Conservation (phyloP, 2,797 vertebrate species). For the Anabas testudineus region DNA sequence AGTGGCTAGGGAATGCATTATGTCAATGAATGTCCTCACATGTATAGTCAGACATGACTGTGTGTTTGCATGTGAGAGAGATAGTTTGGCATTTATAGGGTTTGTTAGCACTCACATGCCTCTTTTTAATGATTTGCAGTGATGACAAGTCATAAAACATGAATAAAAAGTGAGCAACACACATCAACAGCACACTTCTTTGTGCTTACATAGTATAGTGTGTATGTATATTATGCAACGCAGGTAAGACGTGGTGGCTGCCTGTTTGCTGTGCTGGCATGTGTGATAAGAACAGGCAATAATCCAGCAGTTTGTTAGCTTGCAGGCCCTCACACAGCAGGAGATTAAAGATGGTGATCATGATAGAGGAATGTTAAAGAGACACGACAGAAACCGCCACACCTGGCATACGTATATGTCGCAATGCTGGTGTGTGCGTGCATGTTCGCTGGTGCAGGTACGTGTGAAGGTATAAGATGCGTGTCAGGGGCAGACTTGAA, state of each 20-base stretch:
- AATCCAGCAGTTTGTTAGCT: slow-evolving; percentile 67
- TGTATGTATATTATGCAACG: slow-evolving; percentile 32
- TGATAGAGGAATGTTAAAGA: slow-evolving; percentile 60
- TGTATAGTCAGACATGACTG: too few relatives aligned
- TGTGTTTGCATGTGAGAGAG: too few relatives aligned
- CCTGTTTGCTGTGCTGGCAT: slow-evolving; percentile 54
- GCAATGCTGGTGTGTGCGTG: slow-evolving; percentile 39
- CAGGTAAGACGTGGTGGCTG: slow-evolving; percentile 13
- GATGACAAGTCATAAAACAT: slow-evolving; percentile 2
- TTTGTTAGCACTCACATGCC: background rate
- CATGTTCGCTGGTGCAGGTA: slow-evolving; percentile 36
- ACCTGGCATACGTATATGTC: slow-evolving; percentile 45
- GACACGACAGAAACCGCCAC: slow-evolving; percentile 55
- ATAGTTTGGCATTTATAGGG: too few relatives aligned
- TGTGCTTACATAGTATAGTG: background rate
- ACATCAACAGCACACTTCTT: background rate
- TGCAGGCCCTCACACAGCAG: slow-evolving; percentile 57
- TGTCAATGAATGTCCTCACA: too few relatives aligned
- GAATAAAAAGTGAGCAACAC: background rate
- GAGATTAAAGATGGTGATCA: slow-evolving; percentile 70
- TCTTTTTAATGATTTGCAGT: background rate
- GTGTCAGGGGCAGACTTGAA: slow-evolving; percentile 30
- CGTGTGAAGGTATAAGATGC: slow-evolving; percentile 32
- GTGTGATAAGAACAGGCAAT: slow-evolving; percentile 63
- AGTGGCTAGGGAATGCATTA: too few relatives aligned